Percentiles rank a stretch among this genome's conserved stretches.
These are phyloP conservation scores for Porites australiensis DNA, from an alignment of 64 coral and sea anemone species.

Conservation along the genomic window DNA sequence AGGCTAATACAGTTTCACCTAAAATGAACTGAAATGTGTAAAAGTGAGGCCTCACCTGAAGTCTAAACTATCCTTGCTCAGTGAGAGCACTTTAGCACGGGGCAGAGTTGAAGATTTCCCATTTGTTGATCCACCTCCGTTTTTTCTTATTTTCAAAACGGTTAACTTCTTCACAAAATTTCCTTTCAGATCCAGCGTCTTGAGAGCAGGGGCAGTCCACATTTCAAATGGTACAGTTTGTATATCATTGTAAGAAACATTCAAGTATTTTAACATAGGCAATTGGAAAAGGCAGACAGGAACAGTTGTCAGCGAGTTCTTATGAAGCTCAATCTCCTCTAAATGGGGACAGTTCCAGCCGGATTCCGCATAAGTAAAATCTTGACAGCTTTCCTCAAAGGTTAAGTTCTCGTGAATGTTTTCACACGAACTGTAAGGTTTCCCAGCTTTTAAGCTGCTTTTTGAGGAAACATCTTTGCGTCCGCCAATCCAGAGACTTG, in stretches of 20 bases:
- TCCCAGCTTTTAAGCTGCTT: conserved; percentile 45
- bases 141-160: conserved; percentile 60
- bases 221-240: conserved; percentile 90
- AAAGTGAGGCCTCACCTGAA: background rate
- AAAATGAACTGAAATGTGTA: too few relatives aligned
- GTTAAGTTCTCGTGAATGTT: conserved; percentile 49
- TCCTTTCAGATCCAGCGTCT: conserved; percentile 85
- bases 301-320: conserved; percentile 78
- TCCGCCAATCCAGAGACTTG: conserved; percentile 71
- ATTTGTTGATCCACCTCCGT: background rate
- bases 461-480: conserved; percentile 8
- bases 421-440: conserved; percentile 70
- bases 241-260: conserved; percentile 91
- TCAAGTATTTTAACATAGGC: conserved; percentile 83
- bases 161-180: conserved; percentile 90
- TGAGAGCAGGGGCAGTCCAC: conserved; percentile 87
- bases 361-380: conserved; percentile 87
- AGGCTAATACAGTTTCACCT: too few relatives aligned
- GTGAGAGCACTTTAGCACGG: conserved; percentile 64
- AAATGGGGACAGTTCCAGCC: conserved; percentile 96
- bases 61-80: conserved; percentile 68
- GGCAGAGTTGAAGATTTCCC: conserved; percentile 71
- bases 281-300: conserved; percentile 90
- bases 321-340: conserved; percentile 96
- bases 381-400: conserved; percentile 46